These are phyloP conservation scores for Danio rerio DNA, from an alignment of 2,113 vertebrate genomes.

Conservation along the genomic window GRCz12tu NC_133195.1:47693501-47694000, in stretches of 20 bases:
- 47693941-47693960: no score
- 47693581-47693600: not conserved
- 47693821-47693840: not conserved
- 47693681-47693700: not conserved
- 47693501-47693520: not conserved
- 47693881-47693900: not conserved
- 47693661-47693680: not conserved
- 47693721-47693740: not conserved
- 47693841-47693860: not conserved
- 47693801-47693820: not conserved
- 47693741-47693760: not conserved
- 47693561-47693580: not conserved
- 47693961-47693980: not conserved
- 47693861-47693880: not conserved
- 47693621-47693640: not conserved
- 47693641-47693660: not conserved
- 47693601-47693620: not conserved
- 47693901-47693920: not conserved
- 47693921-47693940: not conserved
- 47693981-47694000: not conserved
- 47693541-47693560: not conserved
- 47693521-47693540: not conserved
- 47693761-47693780: not conserved
- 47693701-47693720: not conserved
- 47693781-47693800: not conserved